phyloP scores from a whole-genome alignment of 2,113 vertebrate genomes.

The sheep (Ovis aries) region DNA sequence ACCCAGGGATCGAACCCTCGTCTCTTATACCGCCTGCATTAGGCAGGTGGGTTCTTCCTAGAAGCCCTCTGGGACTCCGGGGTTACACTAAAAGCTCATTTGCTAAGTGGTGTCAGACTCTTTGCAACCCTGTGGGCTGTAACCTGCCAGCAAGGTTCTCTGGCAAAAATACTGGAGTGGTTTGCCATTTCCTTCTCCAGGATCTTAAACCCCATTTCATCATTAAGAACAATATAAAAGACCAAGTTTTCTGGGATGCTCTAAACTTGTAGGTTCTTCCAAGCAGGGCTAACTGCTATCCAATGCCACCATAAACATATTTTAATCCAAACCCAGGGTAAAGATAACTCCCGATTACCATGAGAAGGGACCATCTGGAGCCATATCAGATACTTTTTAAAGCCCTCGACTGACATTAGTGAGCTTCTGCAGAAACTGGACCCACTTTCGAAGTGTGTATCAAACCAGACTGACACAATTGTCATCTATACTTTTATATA shows the following conservation, averaged over 20 bases:
- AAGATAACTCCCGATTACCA: neutral
- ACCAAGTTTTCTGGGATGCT: neutral
- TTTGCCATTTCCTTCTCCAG: neutral
- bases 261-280: neutral
- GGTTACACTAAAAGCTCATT: neutral
- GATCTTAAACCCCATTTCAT: neutral
- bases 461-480: neutral
- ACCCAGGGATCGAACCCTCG: neutral
- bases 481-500: neutral
- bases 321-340: neutral
- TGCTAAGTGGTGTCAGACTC: neutral
- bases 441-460: neutral
- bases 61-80: neutral
- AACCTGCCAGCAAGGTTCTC: neutral
- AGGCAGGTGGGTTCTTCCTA: neutral
- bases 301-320: neutral
- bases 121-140: neutral
- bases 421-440: neutral
- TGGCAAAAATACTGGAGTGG: neutral
- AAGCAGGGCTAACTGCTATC: neutral
- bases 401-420: neutral
- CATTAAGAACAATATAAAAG: neutral
- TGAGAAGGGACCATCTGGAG: neutral
- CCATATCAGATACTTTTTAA: neutral
- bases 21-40: neutral